phyloP scores from a whole-genome alignment of 2,888 invertebrate genomes.

The Oasisia sp. region DNA sequence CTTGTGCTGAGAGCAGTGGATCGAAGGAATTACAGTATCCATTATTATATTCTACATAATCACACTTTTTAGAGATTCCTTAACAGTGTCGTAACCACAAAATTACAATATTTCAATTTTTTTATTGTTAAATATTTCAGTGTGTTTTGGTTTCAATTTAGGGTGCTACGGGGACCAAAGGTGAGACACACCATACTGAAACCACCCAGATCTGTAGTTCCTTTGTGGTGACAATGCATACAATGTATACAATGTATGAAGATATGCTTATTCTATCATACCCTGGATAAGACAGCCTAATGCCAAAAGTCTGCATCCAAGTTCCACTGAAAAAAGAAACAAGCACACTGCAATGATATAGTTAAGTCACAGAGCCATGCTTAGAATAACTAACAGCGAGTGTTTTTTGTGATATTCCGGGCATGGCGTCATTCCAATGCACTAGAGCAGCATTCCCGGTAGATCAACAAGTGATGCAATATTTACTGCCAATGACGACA shows the following conservation, averaged over 20 bases:
- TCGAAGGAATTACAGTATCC: not conserved
- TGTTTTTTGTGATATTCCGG: not conserved
- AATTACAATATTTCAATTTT: not conserved
- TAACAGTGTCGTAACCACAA: not conserved
- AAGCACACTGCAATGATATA: not conserved
- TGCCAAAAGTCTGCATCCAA: not conserved
- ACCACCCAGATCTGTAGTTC: not conserved
- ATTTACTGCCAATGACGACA: not conserved
- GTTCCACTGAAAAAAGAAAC: not conserved
- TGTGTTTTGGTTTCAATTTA: too few species aligned
- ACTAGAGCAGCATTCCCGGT: not conserved
- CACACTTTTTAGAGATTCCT: not conserved
- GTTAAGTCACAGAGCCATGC: not conserved
- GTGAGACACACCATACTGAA: not conserved
- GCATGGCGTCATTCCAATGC: not conserved
- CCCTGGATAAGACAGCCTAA: not conserved
- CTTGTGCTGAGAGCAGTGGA: not conserved
- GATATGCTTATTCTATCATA: not conserved
- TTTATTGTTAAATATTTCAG: not conserved
- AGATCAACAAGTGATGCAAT: not conserved
- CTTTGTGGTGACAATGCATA: not conserved
- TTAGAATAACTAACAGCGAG: not conserved
- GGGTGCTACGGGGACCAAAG: not conserved
- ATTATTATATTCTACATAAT: not conserved
- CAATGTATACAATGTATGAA: not conserved